Evolutionary conservation across 2,888 invertebrate species (phyloP).

Genomic region (Oscheius sp.): DNA sequence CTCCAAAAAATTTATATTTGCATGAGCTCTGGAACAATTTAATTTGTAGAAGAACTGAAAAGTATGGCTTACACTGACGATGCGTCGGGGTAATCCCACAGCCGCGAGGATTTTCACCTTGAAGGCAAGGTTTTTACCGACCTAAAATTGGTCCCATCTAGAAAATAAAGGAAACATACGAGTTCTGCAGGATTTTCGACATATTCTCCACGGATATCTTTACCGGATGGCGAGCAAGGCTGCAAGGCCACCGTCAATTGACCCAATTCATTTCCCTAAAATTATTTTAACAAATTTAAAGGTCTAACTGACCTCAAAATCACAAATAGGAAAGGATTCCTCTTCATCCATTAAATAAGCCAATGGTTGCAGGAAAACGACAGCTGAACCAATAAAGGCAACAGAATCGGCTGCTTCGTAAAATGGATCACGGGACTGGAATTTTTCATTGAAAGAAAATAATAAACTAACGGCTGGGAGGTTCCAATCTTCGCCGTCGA

Average conservation of each 20-base stretch:
- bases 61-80: conserved; percentile 76
- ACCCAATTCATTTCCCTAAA: conserved; percentile 70
- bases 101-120: conserved; percentile 76
- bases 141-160: conserved; percentile 38
- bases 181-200: conserved; percentile 76
- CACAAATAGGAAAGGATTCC: conserved; percentile 77
- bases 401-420: conserved; percentile 76
- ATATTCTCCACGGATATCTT: conserved; percentile 76
- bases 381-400: conserved; percentile 76
- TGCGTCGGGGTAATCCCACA: conserved; percentile 76
- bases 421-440: conserved; percentile 77
- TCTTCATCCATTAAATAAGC: conserved; percentile 77
- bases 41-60: too few species aligned
- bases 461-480: conserved; percentile 74
- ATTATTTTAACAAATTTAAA: not conserved
- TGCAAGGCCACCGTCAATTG: conserved; percentile 75
- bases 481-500: conserved; percentile 76
- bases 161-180: conserved; percentile 37
- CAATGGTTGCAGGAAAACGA: conserved; percentile 77
- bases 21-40: conserved; percentile 59
- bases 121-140: conserved; percentile 76
- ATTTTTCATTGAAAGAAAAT: not conserved
- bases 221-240: conserved; percentile 77
- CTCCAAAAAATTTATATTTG: conserved; percentile 76
- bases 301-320: conserved; percentile 72